Evolutionary conservation across 2,888 invertebrate genomes (phyloP), one percentile per base, ranked within the genome.

Genomic region (Eupithecia abbreviata): DNA sequence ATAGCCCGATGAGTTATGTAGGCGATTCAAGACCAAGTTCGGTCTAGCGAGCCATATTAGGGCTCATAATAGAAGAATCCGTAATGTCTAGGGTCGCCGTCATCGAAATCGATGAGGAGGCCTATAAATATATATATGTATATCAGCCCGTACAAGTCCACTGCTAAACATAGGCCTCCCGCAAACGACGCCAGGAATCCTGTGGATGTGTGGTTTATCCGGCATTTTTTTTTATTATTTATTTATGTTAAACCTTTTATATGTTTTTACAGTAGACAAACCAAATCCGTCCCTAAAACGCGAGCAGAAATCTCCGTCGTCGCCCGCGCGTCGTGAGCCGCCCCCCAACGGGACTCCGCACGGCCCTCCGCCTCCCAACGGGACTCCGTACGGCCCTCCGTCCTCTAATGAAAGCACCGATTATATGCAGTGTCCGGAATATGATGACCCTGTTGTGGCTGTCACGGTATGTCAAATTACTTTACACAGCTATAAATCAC

Each of bases 401-500:
- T 1, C 30, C 30, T 30, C 30, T 30, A 30, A 30, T 30, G 30
- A 1, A 30, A 30, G 30, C 49, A 66, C 67, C 10, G 77, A 87
- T 2, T 90, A 90, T 71, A 87, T 82, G 0, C 80, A 88, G 42
- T 85, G 88, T 45, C 92, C 92, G 0, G 94, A 94, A 78, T 90
- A 90, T 43, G 93, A 93, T 0, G 93, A 94, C 72, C 91, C 94
- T 0, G 88, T 94, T 2, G 89, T 90, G 72, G 94, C 94, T 55
- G 94, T 94, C 18, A 92, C 93, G 84, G 94, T 94, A 83, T 76
- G 74, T 77, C 2, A 55, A 30, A 30, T 30, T 30, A 71, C 62
- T 62, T 30, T 4, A 62, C 6, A 55, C 55, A 55, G 4, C 15
- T 15, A 55, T n/a, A 55, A 30, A 30, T 30, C 30, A 30, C 30